Percentiles rank a stretch among this genome's conserved stretches.
Evolutionary conservation across 2,888 invertebrate genomes (phyloP).

Genomic region (Eupithecia dodoneata): DNA sequence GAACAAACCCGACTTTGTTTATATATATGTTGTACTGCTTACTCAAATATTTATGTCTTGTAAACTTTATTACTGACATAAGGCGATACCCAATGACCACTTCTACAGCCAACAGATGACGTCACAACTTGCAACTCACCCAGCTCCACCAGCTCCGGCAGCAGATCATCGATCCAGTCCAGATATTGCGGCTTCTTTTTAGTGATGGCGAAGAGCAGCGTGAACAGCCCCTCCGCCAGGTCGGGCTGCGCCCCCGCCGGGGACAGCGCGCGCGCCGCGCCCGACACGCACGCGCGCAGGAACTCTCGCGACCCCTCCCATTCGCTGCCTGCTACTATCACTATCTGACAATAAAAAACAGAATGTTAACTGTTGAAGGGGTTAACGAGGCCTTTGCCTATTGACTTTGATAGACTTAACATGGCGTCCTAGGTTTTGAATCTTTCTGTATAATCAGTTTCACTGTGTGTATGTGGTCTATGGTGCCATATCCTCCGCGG

Average conservation of each 20-base stretch:
- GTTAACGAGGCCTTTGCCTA: too few species aligned
- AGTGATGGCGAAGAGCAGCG: slow-evolving; percentile 85
- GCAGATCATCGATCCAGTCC: slow-evolving; percentile 65
- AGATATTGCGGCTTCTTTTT: slow-evolving; percentile 85
- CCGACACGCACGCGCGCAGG: slow-evolving; percentile 57
- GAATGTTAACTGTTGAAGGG: not conserved
- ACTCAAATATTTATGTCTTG: too few species aligned
- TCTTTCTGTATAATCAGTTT: too few species aligned
- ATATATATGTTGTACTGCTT: too few species aligned
- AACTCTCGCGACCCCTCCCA: slow-evolving; percentile 61
- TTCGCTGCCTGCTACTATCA: slow-evolving; percentile 72
- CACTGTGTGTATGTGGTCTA: too few species aligned
- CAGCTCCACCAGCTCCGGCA: slow-evolving; percentile 65
- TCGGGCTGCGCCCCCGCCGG: slow-evolving; percentile 86
- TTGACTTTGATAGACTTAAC: too few species aligned
- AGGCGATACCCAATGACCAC: too few species aligned
- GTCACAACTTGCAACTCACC: slow-evolving; percentile 50
- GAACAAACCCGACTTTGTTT: too few species aligned
- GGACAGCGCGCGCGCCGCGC: slow-evolving; percentile 66
- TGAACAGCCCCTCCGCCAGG: slow-evolving; percentile 88
- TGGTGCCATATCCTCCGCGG: too few species aligned
- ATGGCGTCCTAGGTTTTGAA: too few species aligned
- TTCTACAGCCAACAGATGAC: not conserved
- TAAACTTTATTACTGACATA: too few species aligned
- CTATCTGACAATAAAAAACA: slow-evolving; percentile 55